Percentiles rank a stretch among this genome's conserved stretches.
These are phyloP conservation scores for Grantiella picta DNA, from an alignment of 2,113 vertebrate genomes.

Conservation along the genomic window DNA sequence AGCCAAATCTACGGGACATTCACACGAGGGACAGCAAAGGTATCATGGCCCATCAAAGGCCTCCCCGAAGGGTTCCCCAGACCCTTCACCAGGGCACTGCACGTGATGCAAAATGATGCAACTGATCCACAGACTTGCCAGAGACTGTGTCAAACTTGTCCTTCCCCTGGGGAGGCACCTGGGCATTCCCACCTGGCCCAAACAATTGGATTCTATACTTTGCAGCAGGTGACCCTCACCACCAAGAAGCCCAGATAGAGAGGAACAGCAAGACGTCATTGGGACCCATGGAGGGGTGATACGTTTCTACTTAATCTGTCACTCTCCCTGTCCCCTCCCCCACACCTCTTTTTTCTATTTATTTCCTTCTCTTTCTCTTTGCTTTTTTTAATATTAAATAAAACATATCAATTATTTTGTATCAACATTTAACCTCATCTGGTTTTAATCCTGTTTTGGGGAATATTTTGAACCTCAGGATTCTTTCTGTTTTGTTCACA, in stretches of 20 bases:
- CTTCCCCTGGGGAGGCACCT: not conserved
- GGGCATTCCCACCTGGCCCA: not conserved
- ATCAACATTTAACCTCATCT: not conserved
- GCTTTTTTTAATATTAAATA: not conserved
- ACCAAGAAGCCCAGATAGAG: not conserved
- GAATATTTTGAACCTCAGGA: not conserved
- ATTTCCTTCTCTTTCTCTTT: not conserved
- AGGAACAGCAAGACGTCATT: not conserved
- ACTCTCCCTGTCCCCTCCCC: not conserved
- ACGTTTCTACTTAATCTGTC: not conserved
- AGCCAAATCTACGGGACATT: not conserved
- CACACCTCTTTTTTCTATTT: not conserved
- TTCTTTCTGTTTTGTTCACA: not conserved
- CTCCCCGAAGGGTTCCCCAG: not conserved
- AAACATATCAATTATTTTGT: not conserved
- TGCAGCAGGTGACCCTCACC: fast-evolving
- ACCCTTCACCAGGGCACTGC: not conserved
- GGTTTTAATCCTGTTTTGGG: not conserved
- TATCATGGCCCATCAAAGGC: not conserved
- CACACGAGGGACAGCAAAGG: not conserved
- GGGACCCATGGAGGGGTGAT: not conserved
- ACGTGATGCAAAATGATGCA: not conserved
- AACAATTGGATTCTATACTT: not conserved
- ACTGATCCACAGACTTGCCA: not conserved
- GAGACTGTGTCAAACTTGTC: not conserved